These are phyloP conservation scores for Stictocephala bisonia DNA, from an alignment of 2,888 invertebrate species.

Conservation along the genomic window DNA sequence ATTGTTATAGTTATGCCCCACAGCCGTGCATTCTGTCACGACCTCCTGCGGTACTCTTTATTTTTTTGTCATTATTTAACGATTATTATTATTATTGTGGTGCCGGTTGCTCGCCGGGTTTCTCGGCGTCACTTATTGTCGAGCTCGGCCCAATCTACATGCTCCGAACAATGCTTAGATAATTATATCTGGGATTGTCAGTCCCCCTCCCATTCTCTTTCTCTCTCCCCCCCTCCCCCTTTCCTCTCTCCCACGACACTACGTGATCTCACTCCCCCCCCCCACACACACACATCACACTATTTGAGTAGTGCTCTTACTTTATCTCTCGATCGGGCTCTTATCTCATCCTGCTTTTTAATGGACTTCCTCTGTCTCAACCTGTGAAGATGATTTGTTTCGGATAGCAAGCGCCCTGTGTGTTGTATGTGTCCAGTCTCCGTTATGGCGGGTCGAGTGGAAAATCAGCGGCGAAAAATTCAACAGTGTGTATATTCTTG, in stretches of 20 bases:
- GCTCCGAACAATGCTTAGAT: conserved; percentile 32
- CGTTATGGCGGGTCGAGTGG: too few relatives aligned
- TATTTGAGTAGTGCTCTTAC: too few relatives aligned
- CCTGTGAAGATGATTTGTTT: too few relatives aligned
- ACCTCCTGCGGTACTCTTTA: conserved; percentile 29
- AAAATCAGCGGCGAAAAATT: too few relatives aligned
- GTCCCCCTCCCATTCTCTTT: conserved; percentile 49
- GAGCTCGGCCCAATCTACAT: conserved; percentile 38
- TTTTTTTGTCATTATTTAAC: conserved; percentile 46
- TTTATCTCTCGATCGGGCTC: too few relatives aligned
- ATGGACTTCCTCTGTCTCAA: too few relatives aligned
- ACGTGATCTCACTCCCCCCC: too few relatives aligned
- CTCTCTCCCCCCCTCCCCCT: conserved; percentile 47
- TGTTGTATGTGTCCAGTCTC: too few relatives aligned
- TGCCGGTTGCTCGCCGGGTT: conserved; percentile 33
- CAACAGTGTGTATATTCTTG: too few relatives aligned
- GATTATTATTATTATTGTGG: conserved; percentile 45
- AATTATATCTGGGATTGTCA: conserved; percentile 40
- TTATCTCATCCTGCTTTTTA: too few relatives aligned
- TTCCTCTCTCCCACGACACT: conserved; percentile 12
- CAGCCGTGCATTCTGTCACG: conserved; percentile 51
- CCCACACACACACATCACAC: too few relatives aligned
- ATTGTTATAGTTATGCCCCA: conserved; percentile 55
- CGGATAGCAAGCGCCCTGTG: too few relatives aligned
- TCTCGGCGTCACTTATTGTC: conserved; percentile 33